Conservation (phyloP, 1,140 invertebrate genomes). For the Palaemon carinicauda region DNA sequence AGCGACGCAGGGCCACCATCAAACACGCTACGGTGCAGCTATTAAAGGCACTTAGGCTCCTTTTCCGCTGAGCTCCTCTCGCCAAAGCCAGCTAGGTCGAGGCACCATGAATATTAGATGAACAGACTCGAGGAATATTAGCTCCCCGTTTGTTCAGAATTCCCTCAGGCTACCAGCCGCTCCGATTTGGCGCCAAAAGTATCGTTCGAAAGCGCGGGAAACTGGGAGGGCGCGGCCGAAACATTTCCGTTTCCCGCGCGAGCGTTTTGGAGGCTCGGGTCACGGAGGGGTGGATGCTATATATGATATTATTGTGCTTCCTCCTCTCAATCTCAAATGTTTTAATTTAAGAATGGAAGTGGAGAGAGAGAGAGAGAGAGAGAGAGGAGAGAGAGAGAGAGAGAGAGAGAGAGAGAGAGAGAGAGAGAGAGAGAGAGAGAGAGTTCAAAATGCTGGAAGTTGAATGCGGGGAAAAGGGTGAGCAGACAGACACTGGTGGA, state of each 20-base stretch:
- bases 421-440: too few relatives aligned
- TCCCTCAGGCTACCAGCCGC: constrained; percentile 13
- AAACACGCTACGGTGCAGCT: constrained; percentile 25
- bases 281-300: constrained; percentile 16
- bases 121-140: constrained; percentile 32
- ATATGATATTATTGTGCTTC: constrained; percentile 36
- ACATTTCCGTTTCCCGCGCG: constrained; percentile 9
- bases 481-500: not conserved
- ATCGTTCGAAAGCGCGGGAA: constrained; percentile 13
- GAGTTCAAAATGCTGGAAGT: constrained; percentile 16
- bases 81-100: constrained; percentile 28
- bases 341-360: constrained; percentile 33
- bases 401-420: not conserved
- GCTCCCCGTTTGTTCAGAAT: constrained; percentile 32
- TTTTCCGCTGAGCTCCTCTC: constrained; percentile 25
- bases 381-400: too few relatives aligned
- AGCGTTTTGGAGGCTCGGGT: not conserved
- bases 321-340: constrained; percentile 35
- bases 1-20: constrained; percentile 16
- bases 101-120: constrained; percentile 31
- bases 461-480: not conserved
- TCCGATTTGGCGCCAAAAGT: constrained; percentile 29
- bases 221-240: not conserved
- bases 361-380: not conserved
- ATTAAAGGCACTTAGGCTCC: constrained; percentile 27